Evolutionary conservation across 2,888 invertebrate genomes (phyloP), one percentile per base, ranked within the genome.

Genomic region (Epistrophella euchroma): DNA sequence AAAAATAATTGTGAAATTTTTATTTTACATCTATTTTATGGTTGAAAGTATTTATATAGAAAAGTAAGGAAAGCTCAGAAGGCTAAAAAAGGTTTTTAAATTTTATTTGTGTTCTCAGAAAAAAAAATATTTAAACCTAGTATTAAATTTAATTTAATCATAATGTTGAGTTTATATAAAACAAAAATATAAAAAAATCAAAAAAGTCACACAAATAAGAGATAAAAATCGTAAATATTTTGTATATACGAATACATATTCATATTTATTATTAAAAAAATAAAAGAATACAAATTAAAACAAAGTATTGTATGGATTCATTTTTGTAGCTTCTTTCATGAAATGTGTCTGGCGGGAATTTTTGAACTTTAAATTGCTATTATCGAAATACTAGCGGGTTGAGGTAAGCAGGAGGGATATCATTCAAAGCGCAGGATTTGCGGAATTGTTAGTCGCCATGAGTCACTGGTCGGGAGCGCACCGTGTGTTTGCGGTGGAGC

Each of bases 241-340:
- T 87, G 81, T 87, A 85, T 88, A 85, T 85, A 85, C 80, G 56
- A 80, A 82, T 68, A 79, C 60, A 73, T 80, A 82, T 78, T 75
- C 72, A 76, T 84, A 82, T 78, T 75, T 85, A 80, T 77, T 81
- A 81, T 74, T 68, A 74, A 73, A 82, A 73, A 32, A 32, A 83
- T 78, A 74, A 81, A 85, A 70, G 2, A 22, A 78, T 55, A 56
- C 25, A 66, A 64, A 11, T 71, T 62, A 52, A 37, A 74, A 45
- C 5, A 40, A 19, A 56, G 4, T 13, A 22, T 19, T 58, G 10
- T 37, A n/a, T 47, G 10, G n/a, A n/a, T 43, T 43, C n/a, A 2
- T 43, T 45, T n/a, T 40, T 40, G 5, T 2, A 6, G 6, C 5
- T 15, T 40, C 15, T 40, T 40, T 6, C 1, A 6, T 15, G 15